These are phyloP conservation scores for Patiria miniata DNA, from an alignment of 35 echinoderm and acorn worm genomes.

Conservation along the genomic window DNA sequence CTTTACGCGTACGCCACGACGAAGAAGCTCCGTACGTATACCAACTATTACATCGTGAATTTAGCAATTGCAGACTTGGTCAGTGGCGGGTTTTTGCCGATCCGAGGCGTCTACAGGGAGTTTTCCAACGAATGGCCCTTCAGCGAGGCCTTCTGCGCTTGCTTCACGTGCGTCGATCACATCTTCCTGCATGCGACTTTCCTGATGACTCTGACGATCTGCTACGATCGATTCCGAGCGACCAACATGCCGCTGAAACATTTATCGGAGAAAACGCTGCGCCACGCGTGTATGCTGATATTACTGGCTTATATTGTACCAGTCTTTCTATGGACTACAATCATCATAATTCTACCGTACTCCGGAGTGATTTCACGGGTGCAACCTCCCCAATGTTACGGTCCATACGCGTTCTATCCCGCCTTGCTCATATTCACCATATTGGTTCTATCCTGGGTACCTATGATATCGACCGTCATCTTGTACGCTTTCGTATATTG, in stretches of 20 bases:
- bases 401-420: neutral
- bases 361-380: neutral
- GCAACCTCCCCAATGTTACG: neutral
- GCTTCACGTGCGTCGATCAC: conserved; percentile 21
- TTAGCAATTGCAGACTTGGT: conserved; percentile 53
- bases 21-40: conserved; percentile 40
- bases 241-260: conserved; percentile 31
- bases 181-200: conserved; percentile 21
- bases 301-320: neutral
- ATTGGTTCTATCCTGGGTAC: neutral
- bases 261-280: neutral
- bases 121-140: conserved; percentile 47
- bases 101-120: neutral
- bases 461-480: neutral
- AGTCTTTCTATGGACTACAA: neutral
- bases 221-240: conserved; percentile 47
- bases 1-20: conserved; percentile 43
- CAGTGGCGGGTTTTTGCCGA: conserved; percentile 21
- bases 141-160: conserved; percentile 5
- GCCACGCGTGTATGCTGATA: conserved; percentile 22
- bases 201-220: conserved; percentile 37
- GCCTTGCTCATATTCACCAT: neutral
- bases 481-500: neutral
- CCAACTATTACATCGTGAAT: conserved; percentile 43
- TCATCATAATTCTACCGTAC: conserved; percentile 6